Evolutionary conservation across 2,113 vertebrate genomes (phyloP).

Genomic region (Dicrurus megarhynchus): DNA sequence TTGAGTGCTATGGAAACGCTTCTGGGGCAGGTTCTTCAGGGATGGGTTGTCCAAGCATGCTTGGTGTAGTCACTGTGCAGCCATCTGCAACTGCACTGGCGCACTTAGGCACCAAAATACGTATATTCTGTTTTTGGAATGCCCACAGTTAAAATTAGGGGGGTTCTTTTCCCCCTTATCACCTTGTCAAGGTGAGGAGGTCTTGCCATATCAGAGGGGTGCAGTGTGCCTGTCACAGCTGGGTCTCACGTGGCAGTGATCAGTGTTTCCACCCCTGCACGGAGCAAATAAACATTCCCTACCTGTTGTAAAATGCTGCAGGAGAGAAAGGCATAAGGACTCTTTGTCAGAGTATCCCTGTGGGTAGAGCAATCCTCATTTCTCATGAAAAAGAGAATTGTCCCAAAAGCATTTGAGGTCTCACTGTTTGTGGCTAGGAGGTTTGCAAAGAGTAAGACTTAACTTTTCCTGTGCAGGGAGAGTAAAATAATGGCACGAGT

Average conservation of each 20-base stretch:
- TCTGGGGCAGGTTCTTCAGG: neutral
- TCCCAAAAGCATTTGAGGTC: neutral
- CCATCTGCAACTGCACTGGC: neutral
- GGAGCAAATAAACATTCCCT: neutral
- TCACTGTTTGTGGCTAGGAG: neutral
- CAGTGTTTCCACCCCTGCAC: neutral
- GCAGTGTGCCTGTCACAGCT: neutral
- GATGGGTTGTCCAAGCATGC: neutral
- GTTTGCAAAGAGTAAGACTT: neutral
- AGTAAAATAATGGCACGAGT: neutral
- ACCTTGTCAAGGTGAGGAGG: neutral
- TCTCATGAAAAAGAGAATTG: neutral
- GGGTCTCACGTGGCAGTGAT: neutral
- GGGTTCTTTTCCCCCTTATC: too few species aligned
- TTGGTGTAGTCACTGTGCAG: neutral
- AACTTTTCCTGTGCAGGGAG: neutral
- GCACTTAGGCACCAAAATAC: neutral
- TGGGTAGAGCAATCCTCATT: neutral
- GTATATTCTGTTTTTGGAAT: neutral
- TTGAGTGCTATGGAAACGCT: neutral
- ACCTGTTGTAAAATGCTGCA: neutral
- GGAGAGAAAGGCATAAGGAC: neutral
- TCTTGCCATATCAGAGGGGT: neutral
- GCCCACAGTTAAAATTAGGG: neutral
- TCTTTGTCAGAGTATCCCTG: neutral